Conservation (phyloP, 2,113 vertebrate species). For the Okapia johnstoni region DNA sequence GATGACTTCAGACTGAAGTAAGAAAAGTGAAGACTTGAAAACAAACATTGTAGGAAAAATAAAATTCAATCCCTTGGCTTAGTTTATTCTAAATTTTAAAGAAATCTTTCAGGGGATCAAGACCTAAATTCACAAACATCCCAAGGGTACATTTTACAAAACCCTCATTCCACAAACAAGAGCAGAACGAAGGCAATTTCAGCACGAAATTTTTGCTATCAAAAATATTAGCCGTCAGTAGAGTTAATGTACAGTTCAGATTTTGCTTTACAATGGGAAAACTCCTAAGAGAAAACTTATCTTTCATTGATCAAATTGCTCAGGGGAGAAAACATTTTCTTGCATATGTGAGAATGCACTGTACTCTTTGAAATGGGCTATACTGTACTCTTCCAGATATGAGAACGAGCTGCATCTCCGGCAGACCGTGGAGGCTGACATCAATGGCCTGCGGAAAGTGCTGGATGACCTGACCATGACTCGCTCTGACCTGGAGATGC, state of each 20-base stretch:
- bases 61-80: not conserved
- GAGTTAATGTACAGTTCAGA: not conserved
- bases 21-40: constrained; percentile 60
- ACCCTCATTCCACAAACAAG: not conserved
- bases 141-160: not conserved
- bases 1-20: constrained; percentile 92
- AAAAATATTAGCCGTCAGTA: not conserved
- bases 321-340: not conserved
- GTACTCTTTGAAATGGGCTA: rapidly evolving
- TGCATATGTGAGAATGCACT: not conserved
- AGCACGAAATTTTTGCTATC: not conserved
- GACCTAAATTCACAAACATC: not conserved
- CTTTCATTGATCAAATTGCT: not conserved
- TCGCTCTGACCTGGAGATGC: constrained; percentile 67
- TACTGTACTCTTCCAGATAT: constrained; percentile 59
- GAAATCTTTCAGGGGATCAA: not conserved
- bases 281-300: not conserved
- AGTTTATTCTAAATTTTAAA: not conserved
- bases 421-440: constrained; percentile 70
- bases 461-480: constrained; percentile 73
- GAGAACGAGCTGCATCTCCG: constrained; percentile 73
- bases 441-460: constrained; percentile 69
- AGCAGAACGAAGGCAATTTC: not conserved
- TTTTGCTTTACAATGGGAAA: not conserved
- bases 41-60: not conserved